A percentile compares a stretch with the other conserved stretches of the same genome.
Conservation (phyloP, 2,797 vertebrate species). For the Salmo trutta region DNA sequence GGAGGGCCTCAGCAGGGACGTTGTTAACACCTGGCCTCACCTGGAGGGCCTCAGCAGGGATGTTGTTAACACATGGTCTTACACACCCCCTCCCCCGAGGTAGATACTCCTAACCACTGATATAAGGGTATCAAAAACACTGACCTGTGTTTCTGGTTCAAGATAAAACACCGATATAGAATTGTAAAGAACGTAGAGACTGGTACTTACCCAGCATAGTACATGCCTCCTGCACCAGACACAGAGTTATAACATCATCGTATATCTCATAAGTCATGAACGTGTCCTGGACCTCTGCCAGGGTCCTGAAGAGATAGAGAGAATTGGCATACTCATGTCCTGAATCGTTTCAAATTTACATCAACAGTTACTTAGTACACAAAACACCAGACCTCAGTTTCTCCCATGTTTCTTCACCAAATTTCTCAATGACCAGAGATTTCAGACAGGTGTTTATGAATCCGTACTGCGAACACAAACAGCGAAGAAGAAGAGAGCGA, state of each 20-base stretch:
- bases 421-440: slow-evolving; percentile 77
- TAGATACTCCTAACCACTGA: no score
- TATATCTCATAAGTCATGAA: slow-evolving; percentile 80
- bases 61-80: slow-evolving; percentile 1
- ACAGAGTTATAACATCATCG: slow-evolving; percentile 74
- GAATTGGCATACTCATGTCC: background rate
- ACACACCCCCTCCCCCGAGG: no score
- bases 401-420: slow-evolving; percentile 76
- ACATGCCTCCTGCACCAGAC: slow-evolving; percentile 75
- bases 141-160: background rate
- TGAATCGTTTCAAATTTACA: background rate
- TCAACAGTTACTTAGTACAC: background rate
- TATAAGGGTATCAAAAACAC: background rate
- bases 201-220: slow-evolving; percentile 66
- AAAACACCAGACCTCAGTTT: slow-evolving; percentile 65
- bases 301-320: slow-evolving; percentile 52
- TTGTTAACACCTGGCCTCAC: no score
- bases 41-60: no score
- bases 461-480: slow-evolving; percentile 68
- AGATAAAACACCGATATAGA: background rate
- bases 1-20: no score
- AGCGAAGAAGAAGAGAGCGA: slow-evolving; percentile 5
- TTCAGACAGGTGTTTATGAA: slow-evolving; percentile 85
- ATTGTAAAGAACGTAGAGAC: background rate
- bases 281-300: slow-evolving; percentile 66